These are phyloP conservation scores for Steromphala cineraria DNA, from an alignment of 2,888 invertebrate species.

Conservation along the genomic window DNA sequence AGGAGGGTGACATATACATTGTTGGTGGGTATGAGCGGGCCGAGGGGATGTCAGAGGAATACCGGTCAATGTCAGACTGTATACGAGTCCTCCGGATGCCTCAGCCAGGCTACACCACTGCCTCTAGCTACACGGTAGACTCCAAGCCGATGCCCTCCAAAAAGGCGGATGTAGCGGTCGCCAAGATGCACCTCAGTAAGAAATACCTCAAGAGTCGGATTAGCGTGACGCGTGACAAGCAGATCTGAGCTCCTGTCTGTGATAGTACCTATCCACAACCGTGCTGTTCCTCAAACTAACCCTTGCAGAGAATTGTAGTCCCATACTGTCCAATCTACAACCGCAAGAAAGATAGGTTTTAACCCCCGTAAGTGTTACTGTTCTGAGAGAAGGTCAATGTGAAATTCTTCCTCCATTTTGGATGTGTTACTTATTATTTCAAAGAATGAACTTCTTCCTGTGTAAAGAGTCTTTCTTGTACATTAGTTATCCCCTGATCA, in stretches of 20 bases:
- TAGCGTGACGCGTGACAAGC: not conserved
- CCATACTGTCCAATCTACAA: no score
- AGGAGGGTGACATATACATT: not conserved
- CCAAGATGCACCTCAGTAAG: not conserved
- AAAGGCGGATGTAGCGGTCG: not conserved
- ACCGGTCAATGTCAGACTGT: not conserved
- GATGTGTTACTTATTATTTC: no score
- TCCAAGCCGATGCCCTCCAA: not conserved
- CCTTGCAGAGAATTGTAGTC: no score
- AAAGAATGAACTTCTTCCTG: no score
- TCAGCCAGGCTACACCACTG: not conserved
- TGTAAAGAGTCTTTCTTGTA: no score
- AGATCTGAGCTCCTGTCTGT: not conserved
- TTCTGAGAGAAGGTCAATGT: no score
- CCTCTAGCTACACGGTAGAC: not conserved
- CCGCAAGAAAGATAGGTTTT: no score
- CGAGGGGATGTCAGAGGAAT: not conserved
- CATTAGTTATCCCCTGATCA: no score
- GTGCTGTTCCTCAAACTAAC: no score
- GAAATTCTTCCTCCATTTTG: no score
- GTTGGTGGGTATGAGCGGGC: not conserved
- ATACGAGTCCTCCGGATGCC: not conserved
- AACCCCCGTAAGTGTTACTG: no score
- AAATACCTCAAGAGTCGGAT: conserved; percentile 8
- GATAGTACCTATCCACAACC: no score